These are phyloP conservation scores for Diceros bicornis DNA, from an alignment of 2,797 vertebrate genomes.

Conservation along the genomic window DNA sequence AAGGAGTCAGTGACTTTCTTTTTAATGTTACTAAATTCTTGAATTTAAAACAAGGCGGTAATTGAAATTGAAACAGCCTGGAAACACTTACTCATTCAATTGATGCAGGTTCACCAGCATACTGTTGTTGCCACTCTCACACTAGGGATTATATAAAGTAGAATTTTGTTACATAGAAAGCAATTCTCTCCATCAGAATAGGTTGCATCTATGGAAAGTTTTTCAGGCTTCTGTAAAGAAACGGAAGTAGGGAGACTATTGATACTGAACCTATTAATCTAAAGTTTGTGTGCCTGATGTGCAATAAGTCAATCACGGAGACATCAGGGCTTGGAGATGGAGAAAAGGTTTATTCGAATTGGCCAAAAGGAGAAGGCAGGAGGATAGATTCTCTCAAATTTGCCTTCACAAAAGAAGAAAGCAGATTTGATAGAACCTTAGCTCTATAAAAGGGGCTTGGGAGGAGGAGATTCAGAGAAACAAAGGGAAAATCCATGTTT, in stretches of 20 bases:
- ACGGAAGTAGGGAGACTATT: neutral
- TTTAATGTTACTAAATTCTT: constrained; percentile 3
- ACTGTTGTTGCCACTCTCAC: neutral
- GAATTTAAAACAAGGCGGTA: constrained; percentile 35
- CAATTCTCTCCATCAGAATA: neutral
- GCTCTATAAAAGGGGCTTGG: too few species aligned
- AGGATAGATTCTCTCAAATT: too few species aligned
- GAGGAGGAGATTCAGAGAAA: too few species aligned
- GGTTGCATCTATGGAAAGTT: neutral
- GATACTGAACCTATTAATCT: too few species aligned
- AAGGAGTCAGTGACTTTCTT: neutral
- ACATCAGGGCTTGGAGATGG: too few species aligned
- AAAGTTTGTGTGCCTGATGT: too few species aligned
- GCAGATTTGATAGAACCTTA: too few species aligned
- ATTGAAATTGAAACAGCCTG: constrained; percentile 73
- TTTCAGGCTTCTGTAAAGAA: neutral
- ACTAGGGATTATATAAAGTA: neutral
- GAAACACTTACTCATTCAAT: neutral
- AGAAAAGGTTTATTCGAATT: too few species aligned
- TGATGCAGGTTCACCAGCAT: neutral
- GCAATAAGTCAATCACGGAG: too few species aligned
- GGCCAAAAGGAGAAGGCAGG: too few species aligned
- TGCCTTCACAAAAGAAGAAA: too few species aligned
- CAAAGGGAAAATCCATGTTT: too few species aligned
- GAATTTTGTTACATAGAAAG: neutral